A percentile compares a stretch with the other conserved stretches of the same genome.
Evolutionary conservation across 2,888 invertebrate species (phyloP).

Genomic region (Trachelus tabidus): DNA sequence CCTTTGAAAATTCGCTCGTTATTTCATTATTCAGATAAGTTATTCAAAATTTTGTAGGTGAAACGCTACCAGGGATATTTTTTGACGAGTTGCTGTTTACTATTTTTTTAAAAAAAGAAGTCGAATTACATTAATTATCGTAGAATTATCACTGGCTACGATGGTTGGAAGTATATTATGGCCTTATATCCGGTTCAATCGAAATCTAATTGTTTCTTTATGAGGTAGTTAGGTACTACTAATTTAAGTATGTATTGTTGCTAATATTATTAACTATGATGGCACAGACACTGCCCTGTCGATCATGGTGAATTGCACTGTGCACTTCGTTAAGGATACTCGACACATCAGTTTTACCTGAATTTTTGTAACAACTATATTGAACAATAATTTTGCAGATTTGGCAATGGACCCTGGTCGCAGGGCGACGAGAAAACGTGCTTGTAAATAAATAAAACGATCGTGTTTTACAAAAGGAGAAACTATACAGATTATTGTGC

Average conservation of each 20-base stretch:
- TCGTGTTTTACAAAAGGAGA: not conserved
- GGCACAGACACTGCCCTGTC: not conserved
- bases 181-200: not conserved
- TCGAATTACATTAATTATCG: not conserved
- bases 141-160: not conserved
- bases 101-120: not conserved
- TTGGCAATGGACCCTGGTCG: slow-evolving; percentile 1
- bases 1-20: not conserved
- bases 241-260: not conserved
- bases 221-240: not conserved
- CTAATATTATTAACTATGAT: not conserved
- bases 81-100: no score
- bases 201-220: not conserved
- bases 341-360: not conserved
- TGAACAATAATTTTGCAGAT: not conserved
- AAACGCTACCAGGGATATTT: not conserved
- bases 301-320: not conserved
- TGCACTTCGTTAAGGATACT: not conserved
- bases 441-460: slow-evolving; percentile 5
- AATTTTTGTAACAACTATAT: not conserved
- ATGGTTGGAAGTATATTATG: not conserved
- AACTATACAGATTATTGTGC: not conserved
- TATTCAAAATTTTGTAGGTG: not conserved
- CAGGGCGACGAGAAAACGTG: not conserved
- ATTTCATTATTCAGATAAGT: not conserved